A percentile compares a stretch with the other conserved stretches of the same genome.
Evolutionary conservation across 2,113 vertebrate species (phyloP).

Genomic region (Aepyceros melampus): DNA sequence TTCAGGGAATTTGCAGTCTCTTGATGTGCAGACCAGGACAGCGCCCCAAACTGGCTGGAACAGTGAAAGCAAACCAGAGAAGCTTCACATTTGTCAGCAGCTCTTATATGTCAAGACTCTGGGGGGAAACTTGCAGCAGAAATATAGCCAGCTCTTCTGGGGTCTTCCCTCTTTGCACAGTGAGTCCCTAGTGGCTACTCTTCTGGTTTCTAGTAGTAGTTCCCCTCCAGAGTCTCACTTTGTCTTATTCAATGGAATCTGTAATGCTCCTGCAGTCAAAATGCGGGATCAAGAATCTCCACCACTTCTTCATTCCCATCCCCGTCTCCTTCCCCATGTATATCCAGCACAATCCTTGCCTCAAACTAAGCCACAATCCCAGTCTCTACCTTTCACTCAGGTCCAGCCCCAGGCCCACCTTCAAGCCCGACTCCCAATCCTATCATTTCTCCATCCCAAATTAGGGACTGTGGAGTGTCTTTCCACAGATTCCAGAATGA

Average conservation of each 20-base stretch:
- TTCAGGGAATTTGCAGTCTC: background rate
- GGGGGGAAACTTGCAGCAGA: no score
- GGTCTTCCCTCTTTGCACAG: constrained; percentile 58
- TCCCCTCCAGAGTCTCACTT: background rate
- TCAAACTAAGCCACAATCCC: background rate
- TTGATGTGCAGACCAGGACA: background rate
- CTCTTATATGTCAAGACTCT: no score
- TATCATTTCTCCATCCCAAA: background rate
- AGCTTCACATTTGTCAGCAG: no score
- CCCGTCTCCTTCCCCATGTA: background rate
- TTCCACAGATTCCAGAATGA: background rate
- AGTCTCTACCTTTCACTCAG: background rate
- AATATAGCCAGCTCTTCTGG: constrained; percentile 43
- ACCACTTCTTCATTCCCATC: background rate
- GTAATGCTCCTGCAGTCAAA: background rate
- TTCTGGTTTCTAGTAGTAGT: background rate
- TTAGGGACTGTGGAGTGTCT: background rate
- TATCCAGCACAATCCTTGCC: background rate
- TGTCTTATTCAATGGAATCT: constrained; percentile 37
- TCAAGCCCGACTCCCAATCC: background rate
- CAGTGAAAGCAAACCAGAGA: no score
- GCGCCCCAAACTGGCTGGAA: background rate
- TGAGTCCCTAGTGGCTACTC: constrained; percentile 31
- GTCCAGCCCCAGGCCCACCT: background rate
- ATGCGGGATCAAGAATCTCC: background rate